Evolutionary conservation across 2,797 vertebrate species (phyloP).

Genomic region (Gymnoscopelus microlampas): DNA sequence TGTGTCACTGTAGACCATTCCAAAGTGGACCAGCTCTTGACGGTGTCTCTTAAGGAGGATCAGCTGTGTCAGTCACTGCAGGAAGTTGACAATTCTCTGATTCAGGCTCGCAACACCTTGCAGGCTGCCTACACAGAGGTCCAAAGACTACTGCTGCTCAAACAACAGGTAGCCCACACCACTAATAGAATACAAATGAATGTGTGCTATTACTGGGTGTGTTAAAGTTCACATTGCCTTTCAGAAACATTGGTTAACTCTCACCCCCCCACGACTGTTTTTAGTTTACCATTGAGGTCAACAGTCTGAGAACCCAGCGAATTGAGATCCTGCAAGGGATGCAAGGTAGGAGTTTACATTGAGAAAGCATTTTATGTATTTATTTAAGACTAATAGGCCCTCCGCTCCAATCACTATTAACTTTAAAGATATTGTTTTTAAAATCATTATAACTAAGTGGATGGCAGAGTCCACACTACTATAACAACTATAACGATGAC

Average conservation of each 20-base stretch:
- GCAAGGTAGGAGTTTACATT: conserved; percentile 82
- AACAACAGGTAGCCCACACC: conserved; percentile 85
- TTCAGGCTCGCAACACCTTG: conserved; percentile 84
- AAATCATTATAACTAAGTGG: too few species aligned
- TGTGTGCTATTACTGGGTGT: background rate
- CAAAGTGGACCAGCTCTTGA: conserved; percentile 88
- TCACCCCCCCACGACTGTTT: conserved; percentile 9
- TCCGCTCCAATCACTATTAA: too few species aligned
- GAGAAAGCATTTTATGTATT: background rate
- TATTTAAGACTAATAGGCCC: too few species aligned
- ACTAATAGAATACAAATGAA: background rate
- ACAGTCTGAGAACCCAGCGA: conserved; percentile 86
- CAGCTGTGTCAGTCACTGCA: conserved; percentile 86
- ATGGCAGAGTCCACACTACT: too few species aligned
- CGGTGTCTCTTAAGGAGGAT: conserved; percentile 90
- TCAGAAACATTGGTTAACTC: background rate
- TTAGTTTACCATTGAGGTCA: conserved; percentile 90
- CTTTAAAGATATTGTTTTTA: too few species aligned
- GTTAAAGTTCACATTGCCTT: background rate
- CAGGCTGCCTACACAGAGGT: conserved; percentile 89
- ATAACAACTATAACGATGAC: too few species aligned
- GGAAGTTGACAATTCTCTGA: conserved; percentile 84
- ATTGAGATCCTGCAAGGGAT: conserved; percentile 92
- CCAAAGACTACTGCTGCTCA: conserved; percentile 86
- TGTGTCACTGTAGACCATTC: conserved; percentile 76